Evolutionary conservation across 2,113 vertebrate species (phyloP), one percentile per base, ranked within the genome.

Genomic region (Elaphurus davidianus): DNA sequence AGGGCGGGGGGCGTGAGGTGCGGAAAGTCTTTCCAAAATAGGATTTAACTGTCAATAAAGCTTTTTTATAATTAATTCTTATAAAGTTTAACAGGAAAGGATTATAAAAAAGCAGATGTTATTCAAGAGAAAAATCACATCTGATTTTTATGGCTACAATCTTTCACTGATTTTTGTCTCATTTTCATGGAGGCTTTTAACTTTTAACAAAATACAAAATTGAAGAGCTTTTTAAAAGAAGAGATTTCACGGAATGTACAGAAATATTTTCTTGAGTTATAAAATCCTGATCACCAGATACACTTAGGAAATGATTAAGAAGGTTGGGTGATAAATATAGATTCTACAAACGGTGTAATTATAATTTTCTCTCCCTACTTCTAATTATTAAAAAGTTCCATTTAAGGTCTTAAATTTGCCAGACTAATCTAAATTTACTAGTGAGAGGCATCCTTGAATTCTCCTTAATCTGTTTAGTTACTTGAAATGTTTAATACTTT

Each of bases 371-470:
- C 64, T 92, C 82, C 55, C 47, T 84, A 78, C 76, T 94, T 97
- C 93, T 97, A 92, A 97, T 96, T 97, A 97, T 96, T 95, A 95
- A 92, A 97, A 97, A 78, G 52, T 91, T 90, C 88, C 90, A 97
- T 83, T 94, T 94, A 96, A 96, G 55, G 74, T 88, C 33, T 85
- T 95, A 97, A 94, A 96, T 98, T 98, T 98, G 82, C 64, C 60
- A 97, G 33, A 92, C 60, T 81, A 97, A 98, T 97, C 84, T 89
- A 96, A 95, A 97, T 97, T 97, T 97, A 97, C 90, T 85, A 89
- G 76, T 85, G 59, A 98, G 87, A 97, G 47, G 81, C 64, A 98
- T 64, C 86, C 86, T 97, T 98, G 94, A 94, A 94, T 97, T 96
- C 76, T 87, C 64, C 78, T 96, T 94, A 97, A 96, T 95, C 67